phyloP scores from a whole-genome alignment of 2,113 vertebrate species.

The Tragelaphus imberbis region DNA sequence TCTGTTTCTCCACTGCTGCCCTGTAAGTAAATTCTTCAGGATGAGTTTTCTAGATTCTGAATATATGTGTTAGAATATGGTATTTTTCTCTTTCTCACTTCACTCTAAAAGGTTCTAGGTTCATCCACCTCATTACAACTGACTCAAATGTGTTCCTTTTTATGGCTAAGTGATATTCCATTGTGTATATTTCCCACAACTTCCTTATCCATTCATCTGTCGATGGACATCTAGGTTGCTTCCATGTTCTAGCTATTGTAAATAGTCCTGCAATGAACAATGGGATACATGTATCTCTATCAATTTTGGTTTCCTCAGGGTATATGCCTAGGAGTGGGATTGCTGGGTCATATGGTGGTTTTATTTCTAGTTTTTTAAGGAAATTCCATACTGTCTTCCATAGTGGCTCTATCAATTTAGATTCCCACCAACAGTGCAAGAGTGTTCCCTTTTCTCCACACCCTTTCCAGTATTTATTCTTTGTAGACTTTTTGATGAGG shows the following conservation, averaged over 20 bases:
- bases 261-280: background rate
- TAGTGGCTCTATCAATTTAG: background rate
- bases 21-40: background rate
- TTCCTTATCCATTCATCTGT: background rate
- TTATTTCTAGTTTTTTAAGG: background rate
- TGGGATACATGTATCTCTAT: background rate
- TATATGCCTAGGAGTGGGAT: background rate
- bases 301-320: background rate
- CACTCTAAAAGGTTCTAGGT: background rate
- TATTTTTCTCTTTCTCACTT: background rate
- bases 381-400: background rate
- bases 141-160: background rate
- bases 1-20: background rate
- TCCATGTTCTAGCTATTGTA: background rate
- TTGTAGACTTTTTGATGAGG: background rate
- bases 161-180: background rate
- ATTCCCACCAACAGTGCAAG: background rate
- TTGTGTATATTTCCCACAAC: background rate
- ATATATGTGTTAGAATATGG: background rate
- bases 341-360: background rate
- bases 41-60: background rate
- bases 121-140: background rate
- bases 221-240: background rate
- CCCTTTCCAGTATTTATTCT: background rate
- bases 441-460: background rate